Base-by-base conservation (phyloP, 2,797 vertebrate genomes). In the Xyrichtys novacula region DNA sequence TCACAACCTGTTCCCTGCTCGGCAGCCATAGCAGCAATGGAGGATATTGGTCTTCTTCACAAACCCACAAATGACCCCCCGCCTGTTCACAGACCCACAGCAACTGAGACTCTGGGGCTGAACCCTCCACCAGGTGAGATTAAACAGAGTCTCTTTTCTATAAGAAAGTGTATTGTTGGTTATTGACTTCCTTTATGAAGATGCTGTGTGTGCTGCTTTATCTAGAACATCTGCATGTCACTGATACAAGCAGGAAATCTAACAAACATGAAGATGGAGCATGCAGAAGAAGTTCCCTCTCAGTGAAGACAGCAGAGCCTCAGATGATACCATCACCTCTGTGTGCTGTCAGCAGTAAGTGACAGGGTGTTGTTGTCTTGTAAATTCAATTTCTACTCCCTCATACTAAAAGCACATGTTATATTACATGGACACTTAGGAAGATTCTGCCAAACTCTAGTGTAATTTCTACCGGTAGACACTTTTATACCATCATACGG, bases 11-110 rank as follows among this genome's bases (percentile, higher is more conserved):
- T 62, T 55, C 16, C 7, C 36, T 57, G 2, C 66, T 29, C 60
- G 67, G 40, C 14, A 85, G 82, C 71, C 57, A 80, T 85, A 70
- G 80, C 80, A 65, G 79, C 85, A 17, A 85, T 85, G 77, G 77
- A 83, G 71, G 85, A 87, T 72, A 43, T 78, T 31, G 71, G 82
- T 78, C 53, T 84, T 59, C 50, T 28, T 57, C 44, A 62, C 57
- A 80, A 82, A 78, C 19, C 65, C 42, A 36, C 22, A 19, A 63
- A 26, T 55, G 74, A 74, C 39, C 71, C 59, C 0, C 65, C n/a
- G n/a, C n/a, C 55, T 7, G 22, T 43, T 6, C 67, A 53, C 65
- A 75, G 65, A 68, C 49, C 78, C 49, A 38, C 78, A 15, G 66
- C 61, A 49, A 32, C 59, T 17, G 75, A 61, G 50, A 48, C 64